phyloP scores from a whole-genome alignment of 2,888 invertebrate genomes.

The Synergus umbraculus region DNA sequence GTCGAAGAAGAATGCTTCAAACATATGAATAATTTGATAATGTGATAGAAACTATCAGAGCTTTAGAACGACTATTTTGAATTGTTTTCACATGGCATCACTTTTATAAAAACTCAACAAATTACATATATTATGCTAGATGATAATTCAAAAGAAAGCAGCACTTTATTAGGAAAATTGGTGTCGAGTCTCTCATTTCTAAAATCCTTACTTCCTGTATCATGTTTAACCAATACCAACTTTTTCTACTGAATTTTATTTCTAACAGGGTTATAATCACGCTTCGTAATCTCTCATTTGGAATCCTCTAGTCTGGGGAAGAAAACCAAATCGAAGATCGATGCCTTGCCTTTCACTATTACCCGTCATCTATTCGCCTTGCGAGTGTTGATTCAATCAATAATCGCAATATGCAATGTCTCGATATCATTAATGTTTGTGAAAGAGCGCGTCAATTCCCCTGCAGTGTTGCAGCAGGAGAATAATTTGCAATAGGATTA shows the following conservation, averaged over 20 bases:
- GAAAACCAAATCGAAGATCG: slow-evolving; percentile 5
- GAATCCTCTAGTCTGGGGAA: not conserved
- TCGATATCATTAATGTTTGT: slow-evolving; percentile 21
- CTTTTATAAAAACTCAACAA: not conserved
- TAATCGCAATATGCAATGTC: slow-evolving; percentile 18
- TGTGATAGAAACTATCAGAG: not conserved
- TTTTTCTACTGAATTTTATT: not conserved
- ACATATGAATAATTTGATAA: not conserved
- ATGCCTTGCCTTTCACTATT: slow-evolving; percentile 25
- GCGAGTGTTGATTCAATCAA: slow-evolving; percentile 28
- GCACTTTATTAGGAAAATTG: not conserved
- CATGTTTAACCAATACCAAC: not conserved
- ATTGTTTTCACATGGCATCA: not conserved
- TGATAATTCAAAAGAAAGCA: not conserved
- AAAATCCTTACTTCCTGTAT: not conserved
- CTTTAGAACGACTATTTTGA: not conserved
- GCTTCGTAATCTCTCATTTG: not conserved
- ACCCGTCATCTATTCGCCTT: not conserved
- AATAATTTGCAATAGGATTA: slow-evolving; percentile 63
- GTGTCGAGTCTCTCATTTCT: no score
- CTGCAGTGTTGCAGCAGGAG: slow-evolving; percentile 64
- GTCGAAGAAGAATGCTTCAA: not conserved
- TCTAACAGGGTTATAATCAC: not conserved
- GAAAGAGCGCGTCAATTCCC: slow-evolving; percentile 63
- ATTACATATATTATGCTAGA: not conserved